A percentile compares a stretch with the other conserved stretches of the same genome.
These are phyloP conservation scores for Nezara viridula DNA, from an alignment of 2,888 invertebrate species.

Conservation along the genomic window DNA sequence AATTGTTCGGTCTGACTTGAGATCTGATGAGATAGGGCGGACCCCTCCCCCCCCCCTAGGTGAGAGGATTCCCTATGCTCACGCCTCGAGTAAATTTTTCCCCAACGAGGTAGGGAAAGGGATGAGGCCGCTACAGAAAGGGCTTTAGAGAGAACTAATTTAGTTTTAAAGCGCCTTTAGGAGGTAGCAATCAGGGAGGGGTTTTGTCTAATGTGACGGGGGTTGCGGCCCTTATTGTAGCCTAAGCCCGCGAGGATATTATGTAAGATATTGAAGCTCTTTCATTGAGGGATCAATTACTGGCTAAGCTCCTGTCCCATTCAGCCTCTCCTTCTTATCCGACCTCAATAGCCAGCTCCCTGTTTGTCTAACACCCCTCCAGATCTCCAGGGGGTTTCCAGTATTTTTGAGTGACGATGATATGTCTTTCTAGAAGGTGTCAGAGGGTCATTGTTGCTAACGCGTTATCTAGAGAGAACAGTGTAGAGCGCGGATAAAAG, in stretches of 20 bases:
- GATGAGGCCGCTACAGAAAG: conserved; percentile 53
- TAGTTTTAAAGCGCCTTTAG: conserved; percentile 60
- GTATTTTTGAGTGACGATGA: neutral
- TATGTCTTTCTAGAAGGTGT: neutral
- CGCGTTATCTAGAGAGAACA: neutral
- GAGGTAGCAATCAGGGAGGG: conserved; percentile 55
- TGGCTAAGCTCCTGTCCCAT: conserved; percentile 43
- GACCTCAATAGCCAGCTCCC: conserved; percentile 4
- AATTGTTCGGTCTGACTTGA: neutral
- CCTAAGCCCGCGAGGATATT: conserved; percentile 61
- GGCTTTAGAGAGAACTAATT: conserved; percentile 57
- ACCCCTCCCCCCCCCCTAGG: neutral
- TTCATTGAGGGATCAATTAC: conserved; percentile 60
- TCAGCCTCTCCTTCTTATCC: conserved; percentile 37
- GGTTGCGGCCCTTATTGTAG: conserved; percentile 24
- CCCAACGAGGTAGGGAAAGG: conserved; percentile 33
- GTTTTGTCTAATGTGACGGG: conserved; percentile 63
- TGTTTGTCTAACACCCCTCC: conserved; percentile 37
- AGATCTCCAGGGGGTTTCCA: neutral
- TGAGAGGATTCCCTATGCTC: conserved; percentile 32
- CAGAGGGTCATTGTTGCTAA: neutral
- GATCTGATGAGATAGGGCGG: neutral
- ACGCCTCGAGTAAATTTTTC: conserved; percentile 18
- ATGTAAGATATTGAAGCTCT: conserved; percentile 64
- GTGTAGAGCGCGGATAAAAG: no score